These are phyloP conservation scores for Pampus argenteus DNA, from an alignment of 2,797 vertebrate species.

Conservation along the genomic window DNA sequence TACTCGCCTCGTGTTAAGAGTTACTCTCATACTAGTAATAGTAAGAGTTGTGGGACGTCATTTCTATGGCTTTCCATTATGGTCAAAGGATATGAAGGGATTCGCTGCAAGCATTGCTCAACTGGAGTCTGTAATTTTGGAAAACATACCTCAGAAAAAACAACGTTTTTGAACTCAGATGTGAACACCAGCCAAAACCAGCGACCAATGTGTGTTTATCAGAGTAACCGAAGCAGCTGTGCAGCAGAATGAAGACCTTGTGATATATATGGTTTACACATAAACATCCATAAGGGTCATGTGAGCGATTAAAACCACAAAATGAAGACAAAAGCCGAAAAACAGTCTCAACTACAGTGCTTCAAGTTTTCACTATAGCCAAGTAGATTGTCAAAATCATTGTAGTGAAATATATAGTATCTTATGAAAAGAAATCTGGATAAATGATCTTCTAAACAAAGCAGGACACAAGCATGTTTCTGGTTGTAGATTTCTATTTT, in stretches of 20 bases:
- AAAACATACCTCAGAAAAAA: slow-evolving; percentile 33
- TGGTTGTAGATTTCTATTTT: not conserved
- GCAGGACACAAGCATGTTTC: not conserved
- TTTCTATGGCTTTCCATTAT: slow-evolving; percentile 27
- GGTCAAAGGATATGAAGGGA: slow-evolving; percentile 26
- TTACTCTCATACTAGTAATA: slow-evolving; percentile 30
- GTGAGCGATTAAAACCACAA: slow-evolving; percentile 4
- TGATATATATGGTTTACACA: not conserved
- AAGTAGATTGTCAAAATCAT: not conserved
- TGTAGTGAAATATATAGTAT: not conserved
- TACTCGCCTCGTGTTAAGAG: not conserved
- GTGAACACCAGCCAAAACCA: slow-evolving; percentile 17
- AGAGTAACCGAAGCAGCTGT: slow-evolving; percentile 16
- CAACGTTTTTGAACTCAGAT: not conserved
- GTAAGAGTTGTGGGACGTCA: slow-evolving; percentile 10
- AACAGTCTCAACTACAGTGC: slow-evolving; percentile 1
- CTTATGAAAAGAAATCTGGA: not conserved
- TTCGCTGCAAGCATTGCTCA: slow-evolving; percentile 6
- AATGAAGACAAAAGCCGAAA: slow-evolving; percentile 29
- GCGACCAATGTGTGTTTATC: slow-evolving; percentile 31
- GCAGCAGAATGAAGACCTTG: slow-evolving; percentile 2
- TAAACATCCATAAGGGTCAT: slow-evolving; percentile 1
- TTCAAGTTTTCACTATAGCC: slow-evolving; percentile 17
- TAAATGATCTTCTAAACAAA: not conserved
- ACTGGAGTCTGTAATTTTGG: slow-evolving; percentile 57